Evolutionary conservation across 2,888 invertebrate species (phyloP).

Genomic region (Mystacides longicornis): DNA sequence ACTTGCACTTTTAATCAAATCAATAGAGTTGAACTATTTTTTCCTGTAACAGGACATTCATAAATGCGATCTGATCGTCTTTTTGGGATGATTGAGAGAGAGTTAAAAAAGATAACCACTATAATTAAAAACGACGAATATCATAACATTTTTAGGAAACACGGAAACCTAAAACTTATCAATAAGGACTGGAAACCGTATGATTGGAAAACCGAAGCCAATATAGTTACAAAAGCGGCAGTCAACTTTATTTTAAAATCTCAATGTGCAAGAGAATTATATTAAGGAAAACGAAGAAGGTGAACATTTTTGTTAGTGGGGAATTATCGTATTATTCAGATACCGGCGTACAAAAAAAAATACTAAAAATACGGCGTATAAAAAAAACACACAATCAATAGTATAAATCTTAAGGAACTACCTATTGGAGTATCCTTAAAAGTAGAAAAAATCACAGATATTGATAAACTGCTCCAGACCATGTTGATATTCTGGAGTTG

Average conservation of each 20-base stretch:
- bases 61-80: not conserved
- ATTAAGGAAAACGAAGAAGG: not conserved
- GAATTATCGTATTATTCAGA: not conserved
- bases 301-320: not conserved
- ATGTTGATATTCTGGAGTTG: no score
- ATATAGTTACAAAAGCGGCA: not conserved
- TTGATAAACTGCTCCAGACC: not conserved
- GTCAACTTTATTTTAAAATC: slow-evolving; percentile 1
- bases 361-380: no score
- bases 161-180: not conserved
- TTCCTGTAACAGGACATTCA: not conserved
- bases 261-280: not conserved
- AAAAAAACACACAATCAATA: not conserved
- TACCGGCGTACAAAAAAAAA: not conserved
- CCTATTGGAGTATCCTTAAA: not conserved
- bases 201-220: slow-evolving; percentile 1
- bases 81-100: not conserved
- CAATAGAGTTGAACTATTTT: not conserved
- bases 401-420: not conserved
- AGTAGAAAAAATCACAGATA: not conserved
- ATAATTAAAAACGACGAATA: slow-evolving; percentile 1
- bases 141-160: not conserved
- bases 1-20: not conserved
- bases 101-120: not conserved
- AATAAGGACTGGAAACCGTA: slow-evolving; percentile 1